Percentiles rank a stretch among this genome's conserved stretches.
phyloP scores from a whole-genome alignment of 2,888 invertebrate species.

The Leptopilina syphax region DNA sequence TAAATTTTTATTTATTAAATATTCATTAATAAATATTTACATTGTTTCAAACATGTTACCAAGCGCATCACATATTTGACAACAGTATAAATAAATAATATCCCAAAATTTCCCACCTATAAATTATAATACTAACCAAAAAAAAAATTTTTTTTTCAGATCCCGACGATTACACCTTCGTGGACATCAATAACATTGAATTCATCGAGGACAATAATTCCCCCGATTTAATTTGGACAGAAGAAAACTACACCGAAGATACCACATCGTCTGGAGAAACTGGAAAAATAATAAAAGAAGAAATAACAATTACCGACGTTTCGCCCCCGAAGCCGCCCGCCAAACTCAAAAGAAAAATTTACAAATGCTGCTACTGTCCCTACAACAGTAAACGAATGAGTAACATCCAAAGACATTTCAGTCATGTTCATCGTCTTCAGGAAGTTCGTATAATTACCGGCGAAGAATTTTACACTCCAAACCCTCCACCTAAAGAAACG shows the following conservation, averaged over 20 bases:
- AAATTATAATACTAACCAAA: background rate
- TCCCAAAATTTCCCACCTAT: no score
- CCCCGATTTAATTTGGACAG: conserved; percentile 43
- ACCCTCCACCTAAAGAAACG: background rate
- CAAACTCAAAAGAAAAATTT: background rate
- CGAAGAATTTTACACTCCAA: background rate
- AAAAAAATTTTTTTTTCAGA: conserved; percentile 17
- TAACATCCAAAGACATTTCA: background rate
- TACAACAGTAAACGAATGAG: background rate
- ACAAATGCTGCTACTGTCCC: conserved; percentile 42
- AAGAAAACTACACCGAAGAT: background rate
- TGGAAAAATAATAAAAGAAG: background rate
- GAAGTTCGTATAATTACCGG: background rate
- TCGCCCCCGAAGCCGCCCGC: no score
- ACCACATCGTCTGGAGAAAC: background rate
- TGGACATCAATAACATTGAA: background rate
- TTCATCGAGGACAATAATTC: background rate
- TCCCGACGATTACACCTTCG: background rate
- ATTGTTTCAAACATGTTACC: no score
- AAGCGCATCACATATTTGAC: no score
- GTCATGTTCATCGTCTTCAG: background rate
- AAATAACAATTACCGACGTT: background rate
- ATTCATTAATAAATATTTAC: no score
- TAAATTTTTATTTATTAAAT: no score
- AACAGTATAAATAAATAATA: no score